Percentiles rank a stretch among this genome's conserved stretches.
Conservation (phyloP, 2,797 vertebrate genomes). For the Sebastes nivosus region DNA sequence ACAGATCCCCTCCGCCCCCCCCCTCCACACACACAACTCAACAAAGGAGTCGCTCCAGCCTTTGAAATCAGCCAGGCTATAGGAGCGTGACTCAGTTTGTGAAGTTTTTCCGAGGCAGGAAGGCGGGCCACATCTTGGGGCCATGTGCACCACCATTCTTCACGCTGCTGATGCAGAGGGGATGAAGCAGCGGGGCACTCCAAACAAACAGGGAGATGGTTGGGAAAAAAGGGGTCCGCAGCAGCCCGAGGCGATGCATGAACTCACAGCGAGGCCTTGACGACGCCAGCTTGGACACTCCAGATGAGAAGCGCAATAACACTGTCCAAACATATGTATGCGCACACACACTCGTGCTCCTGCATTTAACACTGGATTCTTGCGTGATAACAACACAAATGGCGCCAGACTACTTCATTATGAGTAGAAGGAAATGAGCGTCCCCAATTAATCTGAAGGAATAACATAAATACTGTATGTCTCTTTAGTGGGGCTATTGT, state of each 20-base stretch:
- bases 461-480: constrained; percentile 60
- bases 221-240: constrained; percentile 23
- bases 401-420: constrained; percentile 56
- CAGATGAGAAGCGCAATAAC: constrained; percentile 23
- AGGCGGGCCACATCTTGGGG: constrained; percentile 73
- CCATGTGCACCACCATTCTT: constrained; percentile 67
- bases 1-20: constrained; percentile 11
- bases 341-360: not conserved
- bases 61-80: constrained; percentile 61
- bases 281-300: constrained; percentile 42
- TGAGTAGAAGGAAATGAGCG: constrained; percentile 56
- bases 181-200: constrained; percentile 42
- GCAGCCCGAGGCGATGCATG: constrained; percentile 50
- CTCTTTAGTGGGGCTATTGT: constrained; percentile 41
- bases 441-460: constrained; percentile 61
- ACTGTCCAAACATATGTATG: not conserved
- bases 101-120: constrained; percentile 55
- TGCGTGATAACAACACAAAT: constrained; percentile 32
- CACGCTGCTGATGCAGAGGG: constrained; percentile 24
- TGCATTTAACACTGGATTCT: constrained; percentile 25
- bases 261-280: constrained; percentile 43
- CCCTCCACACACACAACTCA: constrained; percentile 15
- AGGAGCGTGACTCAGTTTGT: constrained; percentile 57
- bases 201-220: constrained; percentile 59
- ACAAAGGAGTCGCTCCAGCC: constrained; percentile 51